Evolutionary conservation across 2,113 vertebrate genomes (phyloP).

Genomic region (Stomatorhinus ivindoensis): DNA sequence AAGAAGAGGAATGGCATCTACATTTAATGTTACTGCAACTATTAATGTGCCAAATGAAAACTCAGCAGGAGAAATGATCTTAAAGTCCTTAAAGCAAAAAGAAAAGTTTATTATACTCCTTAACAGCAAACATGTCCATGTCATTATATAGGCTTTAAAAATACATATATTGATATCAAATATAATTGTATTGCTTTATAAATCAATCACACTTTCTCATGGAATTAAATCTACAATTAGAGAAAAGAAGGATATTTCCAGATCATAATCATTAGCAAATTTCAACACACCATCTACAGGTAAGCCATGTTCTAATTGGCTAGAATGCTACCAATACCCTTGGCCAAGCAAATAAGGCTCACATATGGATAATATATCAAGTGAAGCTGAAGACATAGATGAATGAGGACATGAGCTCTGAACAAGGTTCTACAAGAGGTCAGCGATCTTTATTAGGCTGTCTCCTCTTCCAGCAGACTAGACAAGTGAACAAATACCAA

Average conservation of each 20-base stretch:
- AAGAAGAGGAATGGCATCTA: conserved; percentile 37
- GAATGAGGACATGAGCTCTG: background rate
- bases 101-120: background rate
- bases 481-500: conserved; percentile 53
- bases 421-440: conserved; percentile 2
- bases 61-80: background rate
- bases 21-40: conserved; percentile 39
- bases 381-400: background rate
- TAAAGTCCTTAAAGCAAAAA: background rate
- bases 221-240: background rate
- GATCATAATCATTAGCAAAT: background rate
- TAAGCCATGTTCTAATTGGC: background rate
- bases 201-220: background rate
- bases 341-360: background rate
- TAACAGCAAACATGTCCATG: background rate
- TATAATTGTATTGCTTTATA: background rate
- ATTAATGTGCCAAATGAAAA: conserved; percentile 34
- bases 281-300: background rate
- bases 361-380: background rate
- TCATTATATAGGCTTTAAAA: background rate
- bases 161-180: background rate
- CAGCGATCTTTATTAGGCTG: conserved; percentile 11
- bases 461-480: conserved; percentile 34
- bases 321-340: background rate
- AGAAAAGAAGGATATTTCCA: background rate